A percentile compares a stretch with the other conserved stretches of the same genome.
phyloP scores from a whole-genome alignment of 2,797 vertebrate genomes.

The Sciurus vulgaris region DNA sequence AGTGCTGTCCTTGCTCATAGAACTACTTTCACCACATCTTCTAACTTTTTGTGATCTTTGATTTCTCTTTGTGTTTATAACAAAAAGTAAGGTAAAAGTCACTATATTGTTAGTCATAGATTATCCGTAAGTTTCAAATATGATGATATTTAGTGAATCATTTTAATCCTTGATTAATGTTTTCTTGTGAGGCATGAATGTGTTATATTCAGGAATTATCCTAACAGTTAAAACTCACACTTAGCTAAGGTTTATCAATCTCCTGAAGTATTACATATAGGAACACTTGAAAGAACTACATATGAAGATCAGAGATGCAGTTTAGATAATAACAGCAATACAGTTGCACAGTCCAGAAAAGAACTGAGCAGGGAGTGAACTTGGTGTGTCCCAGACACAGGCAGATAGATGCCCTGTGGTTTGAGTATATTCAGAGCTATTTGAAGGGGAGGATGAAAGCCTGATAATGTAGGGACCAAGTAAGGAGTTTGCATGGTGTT shows the following conservation, averaged over 20 bases:
- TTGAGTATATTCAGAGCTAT: not conserved
- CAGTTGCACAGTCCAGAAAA: not conserved
- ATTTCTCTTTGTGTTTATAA: constrained; percentile 15
- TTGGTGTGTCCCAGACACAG: not conserved
- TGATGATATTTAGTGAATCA: not conserved
- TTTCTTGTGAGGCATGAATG: not conserved
- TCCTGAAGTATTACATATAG: not conserved
- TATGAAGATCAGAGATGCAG: not conserved
- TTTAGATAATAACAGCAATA: not conserved
- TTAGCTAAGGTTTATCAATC: not conserved
- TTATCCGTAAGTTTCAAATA: constrained; percentile 31
- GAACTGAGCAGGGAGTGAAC: not conserved
- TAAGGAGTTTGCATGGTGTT: not conserved
- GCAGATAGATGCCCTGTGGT: not conserved
- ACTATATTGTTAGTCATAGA: not conserved
- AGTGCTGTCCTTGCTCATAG: not conserved
- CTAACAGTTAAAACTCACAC: not conserved
- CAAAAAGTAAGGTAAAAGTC: not conserved
- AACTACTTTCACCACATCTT: not conserved
- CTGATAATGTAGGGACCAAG: not conserved
- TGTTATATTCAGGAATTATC: not conserved
- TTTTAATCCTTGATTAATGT: not conserved
- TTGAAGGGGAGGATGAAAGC: not conserved
- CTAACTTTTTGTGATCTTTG: constrained; percentile 20
- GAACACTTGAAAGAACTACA: not conserved